phyloP scores from a whole-genome alignment of 1,140 invertebrate genomes.

The Chrysoperla carnea region DNA sequence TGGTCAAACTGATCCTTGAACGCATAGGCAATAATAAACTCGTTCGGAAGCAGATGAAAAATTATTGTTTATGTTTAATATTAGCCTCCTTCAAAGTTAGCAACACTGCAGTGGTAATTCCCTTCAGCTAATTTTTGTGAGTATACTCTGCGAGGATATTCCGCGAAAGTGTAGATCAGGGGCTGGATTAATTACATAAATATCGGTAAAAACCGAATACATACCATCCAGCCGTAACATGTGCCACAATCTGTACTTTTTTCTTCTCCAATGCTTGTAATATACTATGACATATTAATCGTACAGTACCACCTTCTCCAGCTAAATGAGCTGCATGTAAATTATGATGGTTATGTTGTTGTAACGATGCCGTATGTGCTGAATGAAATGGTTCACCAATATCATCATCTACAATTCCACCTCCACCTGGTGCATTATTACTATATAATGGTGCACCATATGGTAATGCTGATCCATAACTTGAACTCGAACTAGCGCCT shows the following conservation, averaged over 20 bases:
- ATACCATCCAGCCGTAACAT: slow-evolving; percentile 62
- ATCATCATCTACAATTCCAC: neutral
- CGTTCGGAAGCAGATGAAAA: too few species aligned
- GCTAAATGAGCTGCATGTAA: slow-evolving; percentile 24
- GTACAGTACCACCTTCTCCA: slow-evolving; percentile 38
- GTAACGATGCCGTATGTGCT: neutral
- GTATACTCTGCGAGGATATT: too few species aligned
- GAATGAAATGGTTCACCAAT: neutral
- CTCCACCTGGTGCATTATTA: neutral
- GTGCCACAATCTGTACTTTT: slow-evolving; percentile 44
- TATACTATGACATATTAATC: slow-evolving; percentile 48
- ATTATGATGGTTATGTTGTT: neutral
- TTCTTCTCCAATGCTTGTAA: slow-evolving; percentile 37
- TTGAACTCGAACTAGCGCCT: slow-evolving; percentile 6
- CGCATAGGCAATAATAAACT: too few species aligned
- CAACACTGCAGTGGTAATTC: too few species aligned
- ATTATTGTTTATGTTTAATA: too few species aligned
- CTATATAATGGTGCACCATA: slow-evolving; percentile 5
- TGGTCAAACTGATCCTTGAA: too few species aligned
- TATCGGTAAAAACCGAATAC: too few species aligned
- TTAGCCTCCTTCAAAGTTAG: too few species aligned
- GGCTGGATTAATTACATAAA: too few species aligned
- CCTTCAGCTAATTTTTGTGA: too few species aligned
- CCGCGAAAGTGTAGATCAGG: too few species aligned
- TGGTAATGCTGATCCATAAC: slow-evolving; percentile 11